A percentile compares a stretch with the other conserved stretches of the same genome.
Evolutionary conservation across 2,113 vertebrate genomes (phyloP).

Genomic region (Chamaea fasciata): DNA sequence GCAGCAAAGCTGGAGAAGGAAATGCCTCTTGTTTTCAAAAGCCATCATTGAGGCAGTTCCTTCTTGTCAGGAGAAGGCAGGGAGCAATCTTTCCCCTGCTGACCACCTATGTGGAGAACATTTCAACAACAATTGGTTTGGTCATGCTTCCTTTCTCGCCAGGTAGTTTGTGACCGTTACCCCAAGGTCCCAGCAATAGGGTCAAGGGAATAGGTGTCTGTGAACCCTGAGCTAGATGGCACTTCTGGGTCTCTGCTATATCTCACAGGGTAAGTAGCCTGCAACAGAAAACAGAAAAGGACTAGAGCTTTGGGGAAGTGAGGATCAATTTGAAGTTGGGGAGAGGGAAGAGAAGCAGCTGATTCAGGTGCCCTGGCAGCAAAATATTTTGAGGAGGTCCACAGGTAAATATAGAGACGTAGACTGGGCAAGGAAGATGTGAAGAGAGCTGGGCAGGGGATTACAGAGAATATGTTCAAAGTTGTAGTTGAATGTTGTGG

Average conservation of each 20-base stretch:
- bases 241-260: not conserved
- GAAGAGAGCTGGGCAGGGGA: not conserved
- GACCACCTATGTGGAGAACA: not conserved
- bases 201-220: not conserved
- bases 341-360: not conserved
- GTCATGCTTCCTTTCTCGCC: not conserved
- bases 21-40: not conserved
- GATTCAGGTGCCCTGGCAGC: not conserved
- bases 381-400: not conserved
- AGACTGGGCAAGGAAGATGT: not conserved
- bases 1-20: not conserved
- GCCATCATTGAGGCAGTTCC: not conserved
- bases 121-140: not conserved
- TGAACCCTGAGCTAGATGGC: not conserved
- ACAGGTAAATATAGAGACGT: not conserved
- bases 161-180: not conserved
- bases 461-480: not conserved
- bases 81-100: not conserved
- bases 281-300: not conserved
- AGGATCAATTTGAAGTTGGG: not conserved
- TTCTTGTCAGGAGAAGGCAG: not conserved
- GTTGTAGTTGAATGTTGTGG: not conserved
- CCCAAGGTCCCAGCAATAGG: not conserved
- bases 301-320: not conserved
- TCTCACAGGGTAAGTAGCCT: not conserved